Evolutionary conservation across 2,113 vertebrate genomes (phyloP), one percentile per base, ranked within the genome.

Genomic region (Pteruthius melanotis): DNA sequence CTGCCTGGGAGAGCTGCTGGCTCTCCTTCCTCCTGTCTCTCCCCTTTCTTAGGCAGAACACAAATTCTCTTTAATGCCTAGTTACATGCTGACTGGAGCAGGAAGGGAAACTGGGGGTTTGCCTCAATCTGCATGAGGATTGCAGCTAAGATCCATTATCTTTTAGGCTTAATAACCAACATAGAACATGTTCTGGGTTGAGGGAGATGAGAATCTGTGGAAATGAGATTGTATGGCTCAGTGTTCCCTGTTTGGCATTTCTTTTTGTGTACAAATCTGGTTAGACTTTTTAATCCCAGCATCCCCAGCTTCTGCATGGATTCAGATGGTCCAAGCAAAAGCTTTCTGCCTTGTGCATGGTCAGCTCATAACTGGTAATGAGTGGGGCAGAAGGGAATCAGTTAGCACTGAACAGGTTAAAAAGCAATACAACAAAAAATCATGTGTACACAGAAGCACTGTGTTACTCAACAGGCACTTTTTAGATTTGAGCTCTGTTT

Each of bases 381-480:
- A 68, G 35, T 37, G 35, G 35, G 33, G 21, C 60, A 78, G 77
- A 84, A 82, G 22, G 44, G 52, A 87, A 47, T 19, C 21, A 71
- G 47, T 52, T 83, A 61, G 30, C 24, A 37, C 5, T 50, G 45
- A 72, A 52, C 17, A 42, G 26, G 10, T 77, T 49, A 74, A 54
- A 81, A 93, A 83, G 14, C 22, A 53, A 7, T 44, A 4, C 22
- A 80, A 33, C 2, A 45, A 78, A 64, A 86, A 40, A 15, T n/a
- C 1, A 2, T 0, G 2, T 33, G 21, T 65, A 12, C 17, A 4
- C 30, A 52, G 30, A 15, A 65, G 16, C 21, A 19, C 16, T 53
- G 10, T 59, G 26, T 60, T 56, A 64, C 28, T 69, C 45, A 78
- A 33, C 22, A 19, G 21, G 13, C 23, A 31, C 16, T n/a, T 33